Percentiles rank a stretch among this genome's conserved stretches.
Evolutionary conservation across 2,888 invertebrate species (phyloP).

Genomic region (Apodemia zela): DNA sequence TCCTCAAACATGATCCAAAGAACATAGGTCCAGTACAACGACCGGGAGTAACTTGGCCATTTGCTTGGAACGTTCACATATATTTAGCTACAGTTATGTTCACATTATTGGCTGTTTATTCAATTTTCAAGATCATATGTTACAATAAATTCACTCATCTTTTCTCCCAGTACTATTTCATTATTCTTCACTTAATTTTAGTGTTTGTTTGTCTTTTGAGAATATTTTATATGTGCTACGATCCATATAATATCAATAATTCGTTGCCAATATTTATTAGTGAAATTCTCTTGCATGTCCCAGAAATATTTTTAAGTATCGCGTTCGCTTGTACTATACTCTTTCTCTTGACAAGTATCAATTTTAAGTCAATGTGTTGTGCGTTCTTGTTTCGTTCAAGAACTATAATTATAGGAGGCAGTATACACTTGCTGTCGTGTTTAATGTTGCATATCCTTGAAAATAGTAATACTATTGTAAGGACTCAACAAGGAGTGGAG

Average conservation of each 20-base stretch:
- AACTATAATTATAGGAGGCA: slow-evolving; percentile 88
- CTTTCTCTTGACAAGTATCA: slow-evolving; percentile 89
- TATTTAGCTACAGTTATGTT: slow-evolving; percentile 93
- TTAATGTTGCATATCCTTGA: slow-evolving; percentile 90
- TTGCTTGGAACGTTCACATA: slow-evolving; percentile 95
- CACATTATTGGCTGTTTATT: slow-evolving; percentile 90
- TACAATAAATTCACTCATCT: slow-evolving; percentile 93
- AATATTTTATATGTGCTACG: slow-evolving; percentile 93
- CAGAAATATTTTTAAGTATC: slow-evolving; percentile 92
- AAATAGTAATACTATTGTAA: slow-evolving; percentile 75
- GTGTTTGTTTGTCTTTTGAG: slow-evolving; percentile 90
- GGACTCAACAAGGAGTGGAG: slow-evolving; percentile 66
- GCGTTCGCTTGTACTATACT: slow-evolving; percentile 93
- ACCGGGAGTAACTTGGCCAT: slow-evolving; percentile 85
- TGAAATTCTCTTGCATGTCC: slow-evolving; percentile 90
- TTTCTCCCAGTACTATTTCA: slow-evolving; percentile 92
- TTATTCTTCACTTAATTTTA: slow-evolving; percentile 84
- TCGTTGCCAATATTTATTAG: slow-evolving; percentile 89
- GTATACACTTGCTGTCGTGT: slow-evolving; percentile 89
- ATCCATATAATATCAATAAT: slow-evolving; percentile 93
- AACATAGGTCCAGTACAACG: slow-evolving; percentile 62
- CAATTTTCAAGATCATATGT: slow-evolving; percentile 91
- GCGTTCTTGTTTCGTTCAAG: slow-evolving; percentile 87
- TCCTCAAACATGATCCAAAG: slow-evolving; percentile 63
- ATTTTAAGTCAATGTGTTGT: slow-evolving; percentile 86